Evolutionary conservation across 2,797 vertebrate genomes (phyloP).

Genomic region (Tenualosa thibaudeaui): DNA sequence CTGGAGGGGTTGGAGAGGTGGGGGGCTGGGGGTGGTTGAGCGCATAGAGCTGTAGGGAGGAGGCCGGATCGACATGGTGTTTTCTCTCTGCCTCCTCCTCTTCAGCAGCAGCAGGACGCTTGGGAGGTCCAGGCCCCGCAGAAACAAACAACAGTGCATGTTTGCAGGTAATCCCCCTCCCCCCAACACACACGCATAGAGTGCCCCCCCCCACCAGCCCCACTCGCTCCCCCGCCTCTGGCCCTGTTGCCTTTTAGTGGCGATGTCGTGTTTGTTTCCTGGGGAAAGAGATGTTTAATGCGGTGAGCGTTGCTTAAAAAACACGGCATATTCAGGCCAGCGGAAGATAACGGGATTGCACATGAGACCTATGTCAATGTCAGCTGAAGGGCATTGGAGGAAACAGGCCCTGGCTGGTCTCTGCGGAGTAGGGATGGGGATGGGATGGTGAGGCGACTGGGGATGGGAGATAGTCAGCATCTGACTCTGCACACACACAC

Average conservation of each 20-base stretch:
- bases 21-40: neutral
- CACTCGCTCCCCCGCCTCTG: conserved; percentile 54
- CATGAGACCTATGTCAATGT: conserved; percentile 70
- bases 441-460: conserved; percentile 53
- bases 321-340: conserved; percentile 70
- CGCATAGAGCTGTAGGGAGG: neutral
- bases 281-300: conserved; percentile 63
- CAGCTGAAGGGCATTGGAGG: conserved; percentile 77
- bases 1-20: conserved; percentile 56
- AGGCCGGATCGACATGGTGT: conserved; percentile 45
- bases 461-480: conserved; percentile 65
- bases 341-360: conserved; percentile 69
- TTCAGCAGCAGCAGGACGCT: conserved; percentile 50
- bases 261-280: conserved; percentile 64
- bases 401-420: conserved; percentile 70
- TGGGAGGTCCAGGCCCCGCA: conserved; percentile 26
- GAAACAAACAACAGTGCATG: conserved; percentile 59
- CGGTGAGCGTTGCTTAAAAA: conserved; percentile 69
- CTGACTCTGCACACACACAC: conserved; percentile 48
- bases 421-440: conserved; percentile 43
- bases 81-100: conserved; percentile 60
- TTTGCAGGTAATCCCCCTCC: conserved; percentile 68
- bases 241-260: conserved; percentile 71
- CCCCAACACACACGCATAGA: conserved; percentile 44
- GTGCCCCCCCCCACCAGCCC: neutral